Evolutionary conservation across 2,113 vertebrate species (phyloP).

Genomic region (Odocoileus hemionus): DNA sequence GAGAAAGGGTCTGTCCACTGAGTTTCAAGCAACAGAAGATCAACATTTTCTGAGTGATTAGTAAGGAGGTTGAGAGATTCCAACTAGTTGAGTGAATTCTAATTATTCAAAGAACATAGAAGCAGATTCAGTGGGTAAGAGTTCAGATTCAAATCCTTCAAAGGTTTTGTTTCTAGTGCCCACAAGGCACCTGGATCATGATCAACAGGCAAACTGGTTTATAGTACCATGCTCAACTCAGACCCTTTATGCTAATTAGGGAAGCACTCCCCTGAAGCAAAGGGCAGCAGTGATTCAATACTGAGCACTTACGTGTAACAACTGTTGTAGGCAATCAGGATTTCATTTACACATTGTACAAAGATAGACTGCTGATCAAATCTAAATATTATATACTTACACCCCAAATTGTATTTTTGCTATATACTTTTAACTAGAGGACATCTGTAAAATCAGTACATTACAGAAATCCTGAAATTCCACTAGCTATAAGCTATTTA

Average conservation of each 20-base stretch:
- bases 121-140: background rate
- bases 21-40: background rate
- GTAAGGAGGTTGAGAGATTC: background rate
- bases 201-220: background rate
- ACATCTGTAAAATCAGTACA: background rate
- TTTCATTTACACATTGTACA: background rate
- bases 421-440: background rate
- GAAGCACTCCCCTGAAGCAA: background rate
- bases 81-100: background rate
- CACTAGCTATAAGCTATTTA: background rate
- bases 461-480: background rate
- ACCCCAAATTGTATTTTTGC: background rate
- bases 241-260: background rate
- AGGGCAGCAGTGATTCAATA: background rate
- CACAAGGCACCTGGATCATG: background rate
- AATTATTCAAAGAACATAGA: background rate
- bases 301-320: fast-evolving
- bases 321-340: background rate
- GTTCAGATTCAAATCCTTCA: background rate
- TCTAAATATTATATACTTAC: background rate
- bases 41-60: background rate
- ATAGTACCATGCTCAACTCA: background rate
- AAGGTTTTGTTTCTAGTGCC: background rate
- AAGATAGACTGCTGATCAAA: background rate
- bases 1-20: background rate